Evolutionary conservation across 2,888 invertebrate genomes (phyloP).

Genomic region (Leptopilina syphax): DNA sequence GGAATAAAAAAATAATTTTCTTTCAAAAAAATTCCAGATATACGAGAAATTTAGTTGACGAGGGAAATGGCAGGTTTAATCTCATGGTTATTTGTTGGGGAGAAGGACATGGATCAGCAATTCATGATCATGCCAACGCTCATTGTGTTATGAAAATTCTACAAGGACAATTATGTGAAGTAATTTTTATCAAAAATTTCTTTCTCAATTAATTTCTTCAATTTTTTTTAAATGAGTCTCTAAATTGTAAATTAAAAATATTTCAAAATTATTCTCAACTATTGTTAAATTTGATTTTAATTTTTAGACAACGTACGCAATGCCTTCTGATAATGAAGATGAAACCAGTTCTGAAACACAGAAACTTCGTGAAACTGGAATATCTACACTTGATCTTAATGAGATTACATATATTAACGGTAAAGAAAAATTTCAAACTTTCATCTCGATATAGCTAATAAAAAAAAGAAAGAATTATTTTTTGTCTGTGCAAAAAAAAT

Average conservation of each 20-base stretch:
- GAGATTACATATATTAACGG: slow-evolving; percentile 97
- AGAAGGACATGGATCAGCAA: slow-evolving; percentile 94
- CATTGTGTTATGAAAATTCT: slow-evolving; percentile 99
- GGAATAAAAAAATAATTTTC: neutral
- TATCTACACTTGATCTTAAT: slow-evolving; percentile 83
- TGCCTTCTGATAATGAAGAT: slow-evolving; percentile 80
- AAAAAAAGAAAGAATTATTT: too few species aligned
- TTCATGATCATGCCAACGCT: slow-evolving; percentile 97
- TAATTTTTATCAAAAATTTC: slow-evolving; percentile 67
- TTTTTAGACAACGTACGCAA: slow-evolving; percentile 82
- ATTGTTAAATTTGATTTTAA: neutral
- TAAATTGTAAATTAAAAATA: too few species aligned
- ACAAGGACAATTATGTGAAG: slow-evolving; percentile 89
- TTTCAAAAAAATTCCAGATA: slow-evolving; percentile 82
- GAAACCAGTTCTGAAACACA: slow-evolving; percentile 75
- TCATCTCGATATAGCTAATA: too few species aligned
- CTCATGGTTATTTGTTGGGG: slow-evolving; percentile 99
- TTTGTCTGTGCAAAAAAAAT: too few species aligned
- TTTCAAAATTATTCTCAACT: too few species aligned
- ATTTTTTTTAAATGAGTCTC: too few species aligned
- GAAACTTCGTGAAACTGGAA: slow-evolving; percentile 83
- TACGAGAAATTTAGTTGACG: slow-evolving; percentile 96
- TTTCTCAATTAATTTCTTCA: neutral
- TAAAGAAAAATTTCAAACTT: slow-evolving; percentile 74
- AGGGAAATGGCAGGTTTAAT: slow-evolving; percentile 98